Percentiles rank a stretch among this genome's conserved stretches.
Conservation (phyloP, 1,140 invertebrate genomes). For the Lasioglossum albipes region DNA sequence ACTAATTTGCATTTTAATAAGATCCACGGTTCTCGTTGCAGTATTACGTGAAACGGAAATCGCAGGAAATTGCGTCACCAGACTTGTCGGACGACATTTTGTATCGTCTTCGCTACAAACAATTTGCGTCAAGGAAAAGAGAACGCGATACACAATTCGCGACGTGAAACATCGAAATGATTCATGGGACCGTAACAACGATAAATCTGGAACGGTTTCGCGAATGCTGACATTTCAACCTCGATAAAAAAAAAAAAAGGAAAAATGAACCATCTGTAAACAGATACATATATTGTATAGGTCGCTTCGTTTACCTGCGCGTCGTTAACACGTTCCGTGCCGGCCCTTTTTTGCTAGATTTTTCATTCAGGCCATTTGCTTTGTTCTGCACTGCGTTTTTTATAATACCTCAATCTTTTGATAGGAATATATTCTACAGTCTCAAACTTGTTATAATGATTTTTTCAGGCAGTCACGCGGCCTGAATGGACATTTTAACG, state of each 20-base stretch:
- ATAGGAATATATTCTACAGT: too few relatives aligned
- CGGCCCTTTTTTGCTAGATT: too few relatives aligned
- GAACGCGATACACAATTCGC: background rate
- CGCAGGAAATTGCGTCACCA: slow-evolving; percentile 9
- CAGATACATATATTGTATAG: background rate
- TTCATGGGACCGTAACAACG: background rate
- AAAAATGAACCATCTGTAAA: background rate
- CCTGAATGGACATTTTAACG: too few relatives aligned
- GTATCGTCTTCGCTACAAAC: background rate
- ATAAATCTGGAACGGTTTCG: background rate
- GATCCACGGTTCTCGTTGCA: background rate
- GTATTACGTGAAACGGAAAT: slow-evolving; percentile 21
- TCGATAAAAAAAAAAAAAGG: background rate
- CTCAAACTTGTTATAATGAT: too few relatives aligned
- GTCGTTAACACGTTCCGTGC: too few relatives aligned
- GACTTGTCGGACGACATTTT: background rate
- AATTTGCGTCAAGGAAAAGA: slow-evolving; percentile 2
- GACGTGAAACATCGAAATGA: background rate
- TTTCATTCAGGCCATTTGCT: too few relatives aligned
- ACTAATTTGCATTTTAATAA: background rate
- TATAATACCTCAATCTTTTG: too few relatives aligned
- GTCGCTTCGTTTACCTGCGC: too few relatives aligned
- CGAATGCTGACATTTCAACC: background rate
- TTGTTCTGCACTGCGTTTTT: too few relatives aligned
- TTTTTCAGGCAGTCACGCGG: too few relatives aligned